Evolutionary conservation across 2,888 invertebrate species (phyloP).

Genomic region (Drosophila melanosoma): DNA sequence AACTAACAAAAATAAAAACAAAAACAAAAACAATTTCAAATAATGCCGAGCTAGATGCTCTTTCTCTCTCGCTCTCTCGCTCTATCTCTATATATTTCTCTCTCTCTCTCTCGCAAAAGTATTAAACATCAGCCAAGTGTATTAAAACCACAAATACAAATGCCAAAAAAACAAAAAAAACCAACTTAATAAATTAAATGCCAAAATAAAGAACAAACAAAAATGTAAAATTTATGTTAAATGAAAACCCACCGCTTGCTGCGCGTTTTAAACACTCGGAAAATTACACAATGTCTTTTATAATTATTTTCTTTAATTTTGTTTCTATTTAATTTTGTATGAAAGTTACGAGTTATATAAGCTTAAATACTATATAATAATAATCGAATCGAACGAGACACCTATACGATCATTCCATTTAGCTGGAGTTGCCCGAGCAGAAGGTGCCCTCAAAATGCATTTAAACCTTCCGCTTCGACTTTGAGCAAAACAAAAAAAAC

Average conservation of each 20-base stretch:
- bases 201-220: constrained; percentile 12
- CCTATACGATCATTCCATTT: constrained; percentile 81
- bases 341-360: constrained; percentile 29
- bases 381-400: constrained; percentile 53
- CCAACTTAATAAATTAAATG: constrained; percentile 30
- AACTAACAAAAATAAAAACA: not conserved
- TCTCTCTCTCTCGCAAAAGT: constrained; percentile 51
- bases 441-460: constrained; percentile 67
- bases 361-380: not conserved
- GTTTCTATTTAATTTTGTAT: constrained; percentile 47
- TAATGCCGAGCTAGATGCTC: constrained; percentile 48
- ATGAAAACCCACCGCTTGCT: constrained; percentile 76
- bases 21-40: constrained; percentile 1
- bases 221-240: constrained; percentile 42
- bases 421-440: constrained; percentile 65
- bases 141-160: constrained; percentile 51
- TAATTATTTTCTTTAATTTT: not conserved
- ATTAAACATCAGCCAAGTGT: constrained; percentile 56
- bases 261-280: constrained; percentile 63
- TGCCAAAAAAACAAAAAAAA: not conserved
- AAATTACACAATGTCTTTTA: not conserved
- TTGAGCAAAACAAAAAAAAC: constrained; percentile 44
- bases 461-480: constrained; percentile 68
- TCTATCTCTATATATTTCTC: not conserved
- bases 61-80: not conserved